Base-by-base conservation (phyloP, 2,797 vertebrate species). In the Peromyscus aztecus region DNA sequence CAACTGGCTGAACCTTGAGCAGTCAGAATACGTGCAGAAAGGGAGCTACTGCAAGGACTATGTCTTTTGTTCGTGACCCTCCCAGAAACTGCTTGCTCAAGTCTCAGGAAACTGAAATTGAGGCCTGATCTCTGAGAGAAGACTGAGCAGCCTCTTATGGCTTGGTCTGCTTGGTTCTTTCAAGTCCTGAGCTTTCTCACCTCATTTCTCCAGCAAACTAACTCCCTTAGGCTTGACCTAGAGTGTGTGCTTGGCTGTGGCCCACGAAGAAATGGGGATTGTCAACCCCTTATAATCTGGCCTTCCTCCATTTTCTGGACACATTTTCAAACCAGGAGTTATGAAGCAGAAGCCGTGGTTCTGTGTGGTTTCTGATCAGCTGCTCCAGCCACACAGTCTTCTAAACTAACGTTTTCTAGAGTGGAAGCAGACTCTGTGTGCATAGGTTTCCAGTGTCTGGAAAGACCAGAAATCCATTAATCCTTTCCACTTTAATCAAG, bases 401-500 rank as follows among this genome's bases (percentile, higher is more conserved):
- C 89, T 46, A 2, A 63, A 23, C 8, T 55, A 49, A 21, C 63
- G 0, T 49, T 49, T 83, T 76, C 67, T 52, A 23, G 49, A 46
- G 29, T 85, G 34, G 31, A 75, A 61, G 16, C 59, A 23, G 24
- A 61, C n/a, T 55, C 31, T 1, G 43, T 6, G 1, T 31, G 23
- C 57, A 59, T 10, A 1, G 49, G 27, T 65, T 89, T 75, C 63
- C 16, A 69, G 43, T 82, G 77, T 63, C 91, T 13, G 59, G 75
- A 95, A 63, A 80, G 92, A 91, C 57, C 6, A 12, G 19, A 71
- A 46, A 84, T 21, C 89, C 86, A 57, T 63, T 46, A 46, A 89
- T 92, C 90, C 94, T 82, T 89, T 80, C 87, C 73, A 55, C 81
- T 89, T 61, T 78, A 73, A 69, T 89, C 77, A 90, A 84, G 84